These are phyloP conservation scores for Strigamia crassipes DNA, from an alignment of 2,888 invertebrate species.

Conservation along the genomic window DNA sequence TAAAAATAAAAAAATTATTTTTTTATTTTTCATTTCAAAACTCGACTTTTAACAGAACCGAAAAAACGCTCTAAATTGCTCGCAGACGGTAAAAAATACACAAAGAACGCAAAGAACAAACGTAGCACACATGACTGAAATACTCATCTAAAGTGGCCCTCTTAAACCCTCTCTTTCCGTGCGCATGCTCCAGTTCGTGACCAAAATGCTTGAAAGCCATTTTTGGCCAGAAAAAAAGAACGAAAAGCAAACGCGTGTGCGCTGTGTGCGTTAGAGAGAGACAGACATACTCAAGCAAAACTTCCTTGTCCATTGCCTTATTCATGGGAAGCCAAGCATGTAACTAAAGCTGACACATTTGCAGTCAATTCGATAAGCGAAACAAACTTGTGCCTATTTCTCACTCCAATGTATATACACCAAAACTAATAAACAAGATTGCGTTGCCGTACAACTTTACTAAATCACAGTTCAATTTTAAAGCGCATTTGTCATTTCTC, in stretches of 20 bases:
- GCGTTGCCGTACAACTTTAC: not conserved
- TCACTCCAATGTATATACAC: not conserved
- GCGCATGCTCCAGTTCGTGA: conserved; percentile 38
- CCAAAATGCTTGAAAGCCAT: conserved; percentile 42
- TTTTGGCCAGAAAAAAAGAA: not conserved
- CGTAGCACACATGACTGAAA: conserved; percentile 36
- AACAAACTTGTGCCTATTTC: conserved; percentile 34
- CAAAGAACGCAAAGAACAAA: conserved; percentile 7
- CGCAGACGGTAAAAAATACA: not conserved
- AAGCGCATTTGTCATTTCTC: not conserved
- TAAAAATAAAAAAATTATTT: not conserved
- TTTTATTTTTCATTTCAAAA: not conserved
- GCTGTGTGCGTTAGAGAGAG: not conserved
- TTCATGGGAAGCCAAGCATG: conserved; percentile 35
- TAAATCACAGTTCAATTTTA: not conserved
- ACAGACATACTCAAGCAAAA: conserved; percentile 10
- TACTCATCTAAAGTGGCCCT: conserved; percentile 28
- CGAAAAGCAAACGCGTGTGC: not conserved
- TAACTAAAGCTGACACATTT: conserved; percentile 38
- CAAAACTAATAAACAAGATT: not conserved
- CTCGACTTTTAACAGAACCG: not conserved
- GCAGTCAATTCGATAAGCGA: conserved; percentile 42
- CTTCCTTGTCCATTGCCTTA: conserved; percentile 40
- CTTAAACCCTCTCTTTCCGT: conserved; percentile 37
- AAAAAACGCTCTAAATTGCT: not conserved